Evolutionary conservation across 1,140 invertebrate genomes (phyloP).

Genomic region (Onthophagus taurus): DNA sequence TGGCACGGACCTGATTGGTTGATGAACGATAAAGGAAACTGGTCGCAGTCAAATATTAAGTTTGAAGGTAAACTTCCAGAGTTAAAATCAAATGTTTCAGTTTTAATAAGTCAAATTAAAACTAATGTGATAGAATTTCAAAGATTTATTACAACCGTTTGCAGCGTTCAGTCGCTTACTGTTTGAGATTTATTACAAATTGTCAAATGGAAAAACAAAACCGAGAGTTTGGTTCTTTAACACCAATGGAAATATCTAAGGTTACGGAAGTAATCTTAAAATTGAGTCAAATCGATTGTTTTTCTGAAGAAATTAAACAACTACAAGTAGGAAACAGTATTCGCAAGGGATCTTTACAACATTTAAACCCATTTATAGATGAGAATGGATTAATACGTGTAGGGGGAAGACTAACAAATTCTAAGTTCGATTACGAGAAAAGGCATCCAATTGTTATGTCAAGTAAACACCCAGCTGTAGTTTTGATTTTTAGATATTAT

Average conservation of each 20-base stretch:
- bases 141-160: conserved; percentile 2
- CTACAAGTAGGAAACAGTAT: not conserved
- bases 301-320: conserved; percentile 1
- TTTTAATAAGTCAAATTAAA: not conserved
- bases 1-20: conserved; percentile 2
- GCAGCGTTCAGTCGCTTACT: conserved; percentile 1
- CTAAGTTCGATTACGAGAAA: not conserved
- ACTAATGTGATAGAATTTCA: not conserved
- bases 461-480: conserved; percentile 17
- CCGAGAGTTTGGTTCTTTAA: not conserved
- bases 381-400: conserved; percentile 2
- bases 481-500: conserved; percentile 18
- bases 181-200: conserved; percentile 3
- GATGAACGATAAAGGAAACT: not conserved
- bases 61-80: conserved; percentile 3
- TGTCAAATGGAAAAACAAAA: not conserved
- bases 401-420: not conserved
- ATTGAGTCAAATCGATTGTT: not conserved
- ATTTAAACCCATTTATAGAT: conserved; percentile 9
- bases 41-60: not conserved
- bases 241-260: not conserved
- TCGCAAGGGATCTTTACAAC: not conserved
- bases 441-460: conserved; percentile 8
- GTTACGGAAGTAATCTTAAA: not conserved
- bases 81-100: not conserved